Evolutionary conservation across 2,888 invertebrate genomes (phyloP).

Genomic region (Sesamia inferens): DNA sequence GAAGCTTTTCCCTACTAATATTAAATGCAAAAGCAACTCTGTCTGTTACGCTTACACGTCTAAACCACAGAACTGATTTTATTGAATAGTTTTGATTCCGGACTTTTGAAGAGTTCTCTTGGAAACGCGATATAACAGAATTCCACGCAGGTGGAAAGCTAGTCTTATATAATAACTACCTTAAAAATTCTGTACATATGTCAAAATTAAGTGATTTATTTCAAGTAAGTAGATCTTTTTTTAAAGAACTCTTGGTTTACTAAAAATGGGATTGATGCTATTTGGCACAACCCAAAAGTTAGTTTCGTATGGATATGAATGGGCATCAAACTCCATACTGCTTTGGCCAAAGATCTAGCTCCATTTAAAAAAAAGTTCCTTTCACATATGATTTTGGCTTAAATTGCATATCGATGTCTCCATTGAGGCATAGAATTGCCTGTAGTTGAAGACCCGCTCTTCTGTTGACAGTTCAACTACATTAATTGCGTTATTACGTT

Average conservation of each 20-base stretch:
- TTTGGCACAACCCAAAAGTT: background rate
- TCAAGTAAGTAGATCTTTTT: background rate
- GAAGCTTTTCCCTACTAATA: background rate
- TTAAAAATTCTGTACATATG: background rate
- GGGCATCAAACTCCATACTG: background rate
- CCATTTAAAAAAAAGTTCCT: too few species aligned
- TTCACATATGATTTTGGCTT: too few species aligned
- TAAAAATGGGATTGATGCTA: background rate
- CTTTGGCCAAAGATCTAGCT: too few species aligned
- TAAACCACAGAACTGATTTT: background rate
- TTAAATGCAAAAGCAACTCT: background rate
- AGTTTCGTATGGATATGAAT: background rate
- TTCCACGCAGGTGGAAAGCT: too few species aligned
- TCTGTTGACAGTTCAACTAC: too few species aligned
- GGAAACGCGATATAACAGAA: too few species aligned
- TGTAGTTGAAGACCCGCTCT: too few species aligned
- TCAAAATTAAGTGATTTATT: background rate
- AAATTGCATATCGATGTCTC: too few species aligned
- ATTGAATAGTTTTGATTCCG: too few species aligned
- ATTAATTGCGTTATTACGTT: too few species aligned
- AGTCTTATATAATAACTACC: background rate
- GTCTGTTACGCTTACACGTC: background rate
- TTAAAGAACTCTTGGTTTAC: background rate
- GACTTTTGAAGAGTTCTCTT: too few species aligned
- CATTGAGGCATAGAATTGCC: too few species aligned